These are phyloP conservation scores for Chaetops frenatus DNA, from an alignment of 2,113 vertebrate genomes.

Conservation along the genomic window DNA sequence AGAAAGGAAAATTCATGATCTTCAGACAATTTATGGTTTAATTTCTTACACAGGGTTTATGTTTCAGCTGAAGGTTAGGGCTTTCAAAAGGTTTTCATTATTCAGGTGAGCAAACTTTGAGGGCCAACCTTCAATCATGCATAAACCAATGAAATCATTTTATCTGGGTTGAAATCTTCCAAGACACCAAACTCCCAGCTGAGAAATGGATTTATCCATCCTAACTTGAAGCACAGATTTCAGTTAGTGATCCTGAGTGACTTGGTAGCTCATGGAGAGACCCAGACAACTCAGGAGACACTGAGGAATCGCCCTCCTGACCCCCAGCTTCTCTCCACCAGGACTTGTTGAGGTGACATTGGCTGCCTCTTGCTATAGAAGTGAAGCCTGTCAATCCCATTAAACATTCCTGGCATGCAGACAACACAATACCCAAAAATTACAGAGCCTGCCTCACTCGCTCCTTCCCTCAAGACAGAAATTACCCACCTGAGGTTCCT, in stretches of 20 bases:
- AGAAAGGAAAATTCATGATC: neutral
- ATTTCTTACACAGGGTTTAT: fast-evolving
- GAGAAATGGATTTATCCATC: neutral
- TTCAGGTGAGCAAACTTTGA: neutral
- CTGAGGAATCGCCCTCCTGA: neutral
- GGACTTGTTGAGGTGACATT: neutral
- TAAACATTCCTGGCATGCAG: fast-evolving
- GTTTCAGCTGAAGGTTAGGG: neutral
- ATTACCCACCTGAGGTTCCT: neutral
- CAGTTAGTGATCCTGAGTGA: neutral
- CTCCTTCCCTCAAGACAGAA: neutral
- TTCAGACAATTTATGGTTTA: neutral
- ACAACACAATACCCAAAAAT: neutral
- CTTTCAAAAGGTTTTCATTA: neutral
- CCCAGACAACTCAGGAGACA: neutral
- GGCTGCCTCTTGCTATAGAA: neutral
- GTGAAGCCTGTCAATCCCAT: neutral
- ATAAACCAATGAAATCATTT: neutral
- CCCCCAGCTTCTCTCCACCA: neutral
- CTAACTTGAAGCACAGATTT: neutral
- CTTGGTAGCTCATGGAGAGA: neutral
- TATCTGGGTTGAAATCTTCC: neutral
- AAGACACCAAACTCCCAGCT: neutral
- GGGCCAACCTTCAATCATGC: neutral
- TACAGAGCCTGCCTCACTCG: neutral